Evolutionary conservation across 2,797 vertebrate genomes (phyloP), one percentile per base, ranked within the genome.

Genomic region (Macrochelys suwanniensis): DNA sequence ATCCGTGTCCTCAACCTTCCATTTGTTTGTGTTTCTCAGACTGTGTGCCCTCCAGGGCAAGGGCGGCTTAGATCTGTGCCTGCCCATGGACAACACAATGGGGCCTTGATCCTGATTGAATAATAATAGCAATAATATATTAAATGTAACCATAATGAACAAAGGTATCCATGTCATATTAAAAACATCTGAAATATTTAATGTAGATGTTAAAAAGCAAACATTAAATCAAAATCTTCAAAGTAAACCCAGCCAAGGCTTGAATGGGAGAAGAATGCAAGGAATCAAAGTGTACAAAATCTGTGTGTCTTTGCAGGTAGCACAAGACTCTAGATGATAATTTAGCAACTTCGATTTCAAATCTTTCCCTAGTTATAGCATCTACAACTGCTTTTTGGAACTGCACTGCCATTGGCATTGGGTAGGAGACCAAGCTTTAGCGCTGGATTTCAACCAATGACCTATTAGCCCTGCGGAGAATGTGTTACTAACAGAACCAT

Each of bases 321-420:
- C n/a, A 42, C n/a, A 65, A 37, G 65, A 23, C 21, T 71, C n/a
- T n/a, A 42, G 65, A 84, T 12, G 54, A 78, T 82, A 88, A 80
- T 91, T 85, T 91, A 37, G 21, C 77, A 89, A 77, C 42, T 80
- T 61, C 74, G 47, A 76, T 87, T 92, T 88, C 94, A 86, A 89
- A 78, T 91, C 49, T 84, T 33, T 74, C 19, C 50, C 53, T 53
- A 0, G 56, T 95, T 95, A 47, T 37, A 19, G 11, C 80, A 53
- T 50, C 88, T 86, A 91, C 83, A 91, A 65, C 23, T n/a, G 51
- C 23, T 94, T 94, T 91, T 33, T 50, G 95, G 88, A 85, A 74
- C 47, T 89, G 85, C 49, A 71, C 51, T 82, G 74, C 23, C 68
- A 92, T 1, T 74, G 89, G 37, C 23, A 10, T 89, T 92, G 65